Base-by-base conservation (phyloP, 2,113 vertebrate genomes). In the Lipotes vexillifer region DNA sequence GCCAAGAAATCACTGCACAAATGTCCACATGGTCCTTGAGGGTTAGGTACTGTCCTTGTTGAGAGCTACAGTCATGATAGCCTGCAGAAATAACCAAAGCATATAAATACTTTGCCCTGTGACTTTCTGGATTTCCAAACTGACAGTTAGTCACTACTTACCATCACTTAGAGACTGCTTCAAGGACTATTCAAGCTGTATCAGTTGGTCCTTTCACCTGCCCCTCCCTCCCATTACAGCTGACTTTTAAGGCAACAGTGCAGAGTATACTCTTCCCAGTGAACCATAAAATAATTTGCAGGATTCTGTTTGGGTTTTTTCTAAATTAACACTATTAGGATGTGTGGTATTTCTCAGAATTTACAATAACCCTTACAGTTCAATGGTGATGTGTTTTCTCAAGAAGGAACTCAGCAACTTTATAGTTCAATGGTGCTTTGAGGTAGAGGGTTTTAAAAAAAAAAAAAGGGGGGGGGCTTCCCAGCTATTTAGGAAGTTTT, bases 401-500 rank as follows among this genome's bases (percentile, higher is more conserved):
- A 78, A 33, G 57, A 38, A 55, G n/a, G 52, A 86, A 6, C 57
- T 88, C 25, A 68, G 65, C 5, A 89, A 92, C 66, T 31, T 80
- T 84, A 18, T 25, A 92, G 63, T 81, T 71, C 77, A 68, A 31
- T 55, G n/a, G 15, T 95, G 25, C 82, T 94, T 71, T 80, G 82
- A 88, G 75, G n/a, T 66, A 92, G 7, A 77, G 8, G 41, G 91
- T 33, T 49, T 66, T 41, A 66, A 78, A 55, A 29, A 11, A 6
- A 11, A 6, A 36, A 10, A 8, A 49, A 49, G n/a, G n/a, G n/a
- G n/a, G n/a, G n/a, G n/a, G 49, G 29, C n/a, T 92, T 94, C 57
- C 88, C 84, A 96, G 52, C 12, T 97, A 72, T 83, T 96, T 80
- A 81, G 91, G 65, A 11, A 36, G 41, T 11, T 93, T 97, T 97